A percentile compares a stretch with the other conserved stretches of the same genome.
phyloP scores from a whole-genome alignment of 2,888 invertebrate species.

The Muscina levida region DNA sequence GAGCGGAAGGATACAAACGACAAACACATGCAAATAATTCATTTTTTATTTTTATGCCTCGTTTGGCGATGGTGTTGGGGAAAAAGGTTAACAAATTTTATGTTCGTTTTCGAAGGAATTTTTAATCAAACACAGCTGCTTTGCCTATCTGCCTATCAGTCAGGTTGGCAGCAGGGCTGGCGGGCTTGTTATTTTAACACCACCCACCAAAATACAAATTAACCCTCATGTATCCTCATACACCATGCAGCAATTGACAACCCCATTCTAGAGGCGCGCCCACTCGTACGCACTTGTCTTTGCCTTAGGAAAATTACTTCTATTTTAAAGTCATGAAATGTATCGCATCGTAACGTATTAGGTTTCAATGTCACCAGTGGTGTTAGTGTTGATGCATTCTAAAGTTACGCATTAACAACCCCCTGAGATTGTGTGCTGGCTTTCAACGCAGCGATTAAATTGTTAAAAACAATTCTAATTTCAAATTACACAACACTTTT shows the following conservation, averaged over 20 bases:
- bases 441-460: conserved; percentile 62
- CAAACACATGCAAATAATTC: conserved; percentile 32
- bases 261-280: background rate
- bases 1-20: too few relatives aligned
- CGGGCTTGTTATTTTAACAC: conserved; percentile 34
- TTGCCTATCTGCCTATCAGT: conserved; percentile 36
- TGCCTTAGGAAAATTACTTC: conserved; percentile 11
- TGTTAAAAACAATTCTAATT: conserved; percentile 50
- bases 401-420: conserved; percentile 48
- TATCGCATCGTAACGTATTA: conserved; percentile 20
- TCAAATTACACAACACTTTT: background rate
- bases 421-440: conserved; percentile 30
- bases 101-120: conserved; percentile 50
- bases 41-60: too few relatives aligned
- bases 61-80: background rate
- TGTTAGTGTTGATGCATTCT: background rate
- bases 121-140: conserved; percentile 62
- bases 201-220: conserved; percentile 1
- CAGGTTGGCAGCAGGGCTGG: background rate
- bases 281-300: conserved; percentile 32
- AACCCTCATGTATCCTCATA: conserved; percentile 7
- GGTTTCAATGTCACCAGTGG: conserved; percentile 57
- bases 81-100: conserved; percentile 30
- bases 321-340: conserved; percentile 1
- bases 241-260: background rate